These are phyloP conservation scores for Urosaurus nigricauda DNA, from an alignment of 2,797 vertebrate genomes.

Conservation along the genomic window DNA sequence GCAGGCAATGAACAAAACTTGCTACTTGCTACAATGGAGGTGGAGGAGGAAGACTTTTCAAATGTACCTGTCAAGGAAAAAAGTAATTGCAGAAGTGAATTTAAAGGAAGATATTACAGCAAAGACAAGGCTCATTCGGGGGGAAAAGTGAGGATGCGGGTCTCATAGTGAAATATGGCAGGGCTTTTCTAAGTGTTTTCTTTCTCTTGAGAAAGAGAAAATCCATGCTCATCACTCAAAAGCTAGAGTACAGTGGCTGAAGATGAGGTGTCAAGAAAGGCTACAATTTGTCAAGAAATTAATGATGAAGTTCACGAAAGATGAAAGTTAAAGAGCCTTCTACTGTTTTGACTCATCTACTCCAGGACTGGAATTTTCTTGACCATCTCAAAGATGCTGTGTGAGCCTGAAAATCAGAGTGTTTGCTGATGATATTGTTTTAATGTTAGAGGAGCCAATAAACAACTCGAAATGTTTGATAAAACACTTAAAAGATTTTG, in stretches of 20 bases:
- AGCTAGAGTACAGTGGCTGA: background rate
- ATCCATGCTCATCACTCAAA: background rate
- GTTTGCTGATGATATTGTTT: no score
- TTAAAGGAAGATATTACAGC: background rate
- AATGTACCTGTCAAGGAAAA: background rate
- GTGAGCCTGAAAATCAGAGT: no score
- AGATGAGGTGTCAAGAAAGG: constrained; percentile 26
- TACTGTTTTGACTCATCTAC: constrained; percentile 9
- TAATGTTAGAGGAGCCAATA: no score
- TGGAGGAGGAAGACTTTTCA: background rate
- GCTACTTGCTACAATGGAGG: background rate
- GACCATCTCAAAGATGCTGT: rapidly evolving
- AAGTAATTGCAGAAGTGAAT: background rate
- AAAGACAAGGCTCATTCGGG: background rate
- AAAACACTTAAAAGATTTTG: no score
- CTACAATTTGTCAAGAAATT: constrained; percentile 8
- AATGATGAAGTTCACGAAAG: constrained; percentile 29
- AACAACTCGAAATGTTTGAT: no score
- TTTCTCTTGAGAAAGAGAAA: constrained; percentile 25
- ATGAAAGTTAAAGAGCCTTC: constrained; percentile 25
- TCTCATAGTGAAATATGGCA: constrained; percentile 19
- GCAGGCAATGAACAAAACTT: background rate
- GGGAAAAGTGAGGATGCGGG: background rate
- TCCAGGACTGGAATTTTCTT: constrained; percentile 9
- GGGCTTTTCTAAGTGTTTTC: constrained; percentile 1